Percentiles rank a stretch among this genome's conserved stretches.
phyloP scores from a whole-genome alignment of 1,140 invertebrate genomes.

The Galleria mellonella region DNA sequence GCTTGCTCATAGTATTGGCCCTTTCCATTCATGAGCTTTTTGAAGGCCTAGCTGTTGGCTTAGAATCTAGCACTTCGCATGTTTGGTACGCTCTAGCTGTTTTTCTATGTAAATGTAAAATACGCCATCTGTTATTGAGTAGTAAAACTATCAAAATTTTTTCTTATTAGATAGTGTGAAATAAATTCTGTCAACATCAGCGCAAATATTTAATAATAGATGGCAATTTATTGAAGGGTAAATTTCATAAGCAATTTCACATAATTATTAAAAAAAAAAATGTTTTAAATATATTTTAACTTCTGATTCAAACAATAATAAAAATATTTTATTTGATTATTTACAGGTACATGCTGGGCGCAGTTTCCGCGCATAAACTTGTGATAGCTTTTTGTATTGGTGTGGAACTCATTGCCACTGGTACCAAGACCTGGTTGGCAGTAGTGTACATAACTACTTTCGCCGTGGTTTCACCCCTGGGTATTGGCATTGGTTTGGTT shows the following conservation, averaged over 20 bases:
- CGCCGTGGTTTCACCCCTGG: slow-evolving; percentile 86
- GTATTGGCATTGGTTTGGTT: slow-evolving; percentile 83
- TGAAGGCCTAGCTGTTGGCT: slow-evolving; percentile 92
- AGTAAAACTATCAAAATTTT: neutral
- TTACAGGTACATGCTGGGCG: slow-evolving; percentile 84
- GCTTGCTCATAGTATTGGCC: slow-evolving; percentile 88
- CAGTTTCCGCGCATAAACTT: slow-evolving; percentile 91
- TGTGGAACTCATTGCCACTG: slow-evolving; percentile 82
- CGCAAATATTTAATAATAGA: no score
- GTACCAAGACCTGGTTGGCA: slow-evolving; percentile 77
- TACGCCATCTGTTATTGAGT: slow-evolving; percentile 20
- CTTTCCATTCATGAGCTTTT: slow-evolving; percentile 94
- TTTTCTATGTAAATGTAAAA: no score
- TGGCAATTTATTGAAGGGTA: no score
- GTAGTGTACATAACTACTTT: slow-evolving; percentile 85
- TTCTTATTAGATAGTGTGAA: no score
- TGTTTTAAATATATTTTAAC: no score
- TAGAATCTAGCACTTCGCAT: slow-evolving; percentile 80
- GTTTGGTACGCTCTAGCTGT: slow-evolving; percentile 80
- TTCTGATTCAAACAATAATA: no score
- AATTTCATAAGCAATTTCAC: no score
- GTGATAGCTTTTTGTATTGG: slow-evolving; percentile 93
- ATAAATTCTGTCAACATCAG: no score
- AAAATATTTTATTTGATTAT: slow-evolving; percentile 5
- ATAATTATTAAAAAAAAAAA: no score